Percentiles rank a stretch among this genome's conserved stretches.
phyloP scores from a whole-genome alignment of 1,140 invertebrate genomes.

The Drosophila pallidifrons region DNA sequence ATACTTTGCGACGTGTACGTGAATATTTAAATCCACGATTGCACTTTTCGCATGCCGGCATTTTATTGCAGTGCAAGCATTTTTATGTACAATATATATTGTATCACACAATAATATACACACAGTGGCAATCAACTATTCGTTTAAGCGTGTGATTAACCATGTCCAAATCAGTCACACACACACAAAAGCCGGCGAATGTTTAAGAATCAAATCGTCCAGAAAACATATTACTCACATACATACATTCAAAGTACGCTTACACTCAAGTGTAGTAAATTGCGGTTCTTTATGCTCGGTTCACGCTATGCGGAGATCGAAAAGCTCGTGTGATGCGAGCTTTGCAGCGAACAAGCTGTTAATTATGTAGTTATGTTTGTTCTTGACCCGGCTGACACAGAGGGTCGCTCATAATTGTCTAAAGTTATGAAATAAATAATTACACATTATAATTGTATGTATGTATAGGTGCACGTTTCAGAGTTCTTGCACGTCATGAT shows the following conservation, averaged over 20 bases:
- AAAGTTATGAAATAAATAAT: constrained; percentile 6
- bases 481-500: neutral
- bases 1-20: neutral
- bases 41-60: neutral
- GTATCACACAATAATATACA: neutral
- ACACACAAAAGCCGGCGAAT: neutral
- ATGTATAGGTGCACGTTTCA: neutral
- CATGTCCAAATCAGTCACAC: neutral
- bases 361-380: constrained; percentile 5
- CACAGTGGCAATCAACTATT: neutral
- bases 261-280: neutral
- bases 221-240: neutral
- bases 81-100: neutral
- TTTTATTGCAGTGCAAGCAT: neutral
- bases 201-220: neutral
- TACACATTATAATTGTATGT: constrained; percentile 3
- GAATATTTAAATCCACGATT: neutral
- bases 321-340: neutral
- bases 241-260: neutral
- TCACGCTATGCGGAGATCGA: neutral
- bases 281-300: constrained; percentile 7
- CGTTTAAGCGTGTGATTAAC: neutral
- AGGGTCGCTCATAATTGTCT: constrained; percentile 12
- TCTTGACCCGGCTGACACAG: neutral
- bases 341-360: constrained; percentile 6